phyloP scores from a whole-genome alignment of 2,113 vertebrate species.

The Mus spicilegus region DNA sequence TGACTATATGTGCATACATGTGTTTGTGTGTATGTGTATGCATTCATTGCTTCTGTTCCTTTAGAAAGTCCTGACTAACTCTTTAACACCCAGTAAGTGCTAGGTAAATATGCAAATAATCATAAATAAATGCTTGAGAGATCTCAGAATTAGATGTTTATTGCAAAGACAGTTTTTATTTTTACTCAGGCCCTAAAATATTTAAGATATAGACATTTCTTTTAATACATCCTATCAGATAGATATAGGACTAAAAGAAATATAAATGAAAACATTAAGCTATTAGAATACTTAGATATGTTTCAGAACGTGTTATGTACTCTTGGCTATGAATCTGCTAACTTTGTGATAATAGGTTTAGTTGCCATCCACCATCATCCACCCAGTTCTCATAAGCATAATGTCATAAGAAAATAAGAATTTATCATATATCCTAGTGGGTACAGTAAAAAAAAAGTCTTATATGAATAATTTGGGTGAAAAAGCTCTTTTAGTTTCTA shows the following conservation, averaged over 20 bases:
- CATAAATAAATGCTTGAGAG: not conserved
- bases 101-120: constrained; percentile 47
- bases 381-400: not conserved
- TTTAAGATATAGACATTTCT: not conserved
- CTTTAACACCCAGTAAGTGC: not conserved
- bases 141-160: not conserved
- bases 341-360: not conserved
- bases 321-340: not conserved
- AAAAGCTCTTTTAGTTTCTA: not conserved
- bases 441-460: not conserved
- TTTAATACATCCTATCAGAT: not conserved
- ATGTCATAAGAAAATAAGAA: not conserved
- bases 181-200: constrained; percentile 42
- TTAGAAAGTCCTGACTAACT: not conserved
- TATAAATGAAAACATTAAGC: not conserved
- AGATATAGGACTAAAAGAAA: constrained; percentile 21
- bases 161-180: not conserved
- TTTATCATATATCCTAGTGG: not conserved
- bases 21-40: not conserved
- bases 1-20: not conserved
- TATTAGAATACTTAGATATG: not conserved
- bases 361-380: not conserved
- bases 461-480: not conserved
- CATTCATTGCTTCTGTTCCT: not conserved
- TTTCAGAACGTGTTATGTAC: not conserved